Conservation (phyloP, 1,140 invertebrate genomes). For the Pogonognathellus flavescens region DNA sequence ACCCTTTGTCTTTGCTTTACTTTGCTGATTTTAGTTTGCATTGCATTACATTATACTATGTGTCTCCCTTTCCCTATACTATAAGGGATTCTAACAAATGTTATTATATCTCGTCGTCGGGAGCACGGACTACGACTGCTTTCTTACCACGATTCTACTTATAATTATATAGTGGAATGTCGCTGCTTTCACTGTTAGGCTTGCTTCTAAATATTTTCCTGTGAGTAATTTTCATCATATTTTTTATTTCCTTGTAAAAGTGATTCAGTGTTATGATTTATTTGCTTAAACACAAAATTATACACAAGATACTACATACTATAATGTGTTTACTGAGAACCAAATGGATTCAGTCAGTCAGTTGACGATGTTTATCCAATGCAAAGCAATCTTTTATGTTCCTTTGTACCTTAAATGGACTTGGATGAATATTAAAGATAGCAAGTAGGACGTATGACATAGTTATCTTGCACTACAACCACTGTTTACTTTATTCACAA, state of each 20-base stretch:
- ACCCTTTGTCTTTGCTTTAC: constrained; percentile 26
- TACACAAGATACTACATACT: no score
- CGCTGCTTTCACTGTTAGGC: no score
- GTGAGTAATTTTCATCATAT: constrained; percentile 6
- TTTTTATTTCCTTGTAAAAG: no score
- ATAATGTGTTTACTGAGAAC: no score
- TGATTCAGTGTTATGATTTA: no score
- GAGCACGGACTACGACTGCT: no score
- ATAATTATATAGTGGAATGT: no score
- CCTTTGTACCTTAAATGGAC: constrained; percentile 1
- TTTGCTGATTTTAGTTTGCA: constrained; percentile 3
- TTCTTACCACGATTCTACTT: no score
- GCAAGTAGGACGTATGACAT: background rate
- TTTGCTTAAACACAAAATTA: no score
- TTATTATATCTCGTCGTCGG: no score
- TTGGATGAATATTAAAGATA: background rate
- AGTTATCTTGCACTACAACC: no score
- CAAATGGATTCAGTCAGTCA: background rate
- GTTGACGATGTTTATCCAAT: background rate
- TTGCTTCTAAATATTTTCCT: constrained; percentile 5
- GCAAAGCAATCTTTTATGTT: background rate
- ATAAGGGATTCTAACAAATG: background rate
- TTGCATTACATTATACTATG: constrained; percentile 19
- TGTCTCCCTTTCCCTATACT: constrained; percentile 32
- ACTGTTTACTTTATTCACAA: background rate